Conservation (phyloP, 2,888 invertebrate species). For the Lepidocyrtoides sp. region DNA sequence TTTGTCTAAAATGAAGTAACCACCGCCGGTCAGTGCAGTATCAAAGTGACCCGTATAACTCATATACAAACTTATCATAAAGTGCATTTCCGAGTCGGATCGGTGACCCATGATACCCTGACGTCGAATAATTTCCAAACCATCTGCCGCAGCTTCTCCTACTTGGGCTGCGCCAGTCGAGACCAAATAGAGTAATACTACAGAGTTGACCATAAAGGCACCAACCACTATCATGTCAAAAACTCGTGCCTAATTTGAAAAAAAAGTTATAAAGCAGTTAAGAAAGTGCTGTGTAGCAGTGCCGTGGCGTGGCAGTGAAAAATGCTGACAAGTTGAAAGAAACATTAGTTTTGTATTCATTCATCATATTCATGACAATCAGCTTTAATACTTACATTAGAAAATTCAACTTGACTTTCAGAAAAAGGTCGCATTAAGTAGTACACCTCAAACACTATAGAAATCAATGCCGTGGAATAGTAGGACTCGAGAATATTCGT, state of each 20-base stretch:
- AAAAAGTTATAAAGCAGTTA: constrained; percentile 13
- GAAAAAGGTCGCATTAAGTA: constrained; percentile 71
- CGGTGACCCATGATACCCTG: constrained; percentile 81
- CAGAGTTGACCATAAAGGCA: constrained; percentile 66
- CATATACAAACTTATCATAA: constrained; percentile 82
- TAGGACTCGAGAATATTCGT: constrained; percentile 82
- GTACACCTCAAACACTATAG: constrained; percentile 82
- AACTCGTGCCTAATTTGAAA: constrained; percentile 49
- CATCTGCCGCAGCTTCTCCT: constrained; percentile 76
- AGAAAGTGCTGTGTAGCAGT: not conserved
- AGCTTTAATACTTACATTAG: constrained; percentile 33
- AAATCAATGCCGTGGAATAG: constrained; percentile 78
- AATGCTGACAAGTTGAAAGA: no score
- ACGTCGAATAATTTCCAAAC: constrained; percentile 82
- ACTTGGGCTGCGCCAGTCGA: constrained; percentile 69
- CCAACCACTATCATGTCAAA: constrained; percentile 75
- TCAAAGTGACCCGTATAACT: constrained; percentile 81
- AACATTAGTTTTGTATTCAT: no score
- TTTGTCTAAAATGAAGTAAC: constrained; percentile 77
- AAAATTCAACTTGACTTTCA: constrained; percentile 48
- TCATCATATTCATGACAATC: no score
- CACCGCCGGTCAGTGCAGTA: constrained; percentile 77
- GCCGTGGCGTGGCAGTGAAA: no score
- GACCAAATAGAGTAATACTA: constrained; percentile 66
- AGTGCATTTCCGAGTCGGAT: constrained; percentile 80